These are phyloP conservation scores for Petrocephalus zakoni DNA, from an alignment of 2,113 vertebrate species.

Conservation along the genomic window DNA sequence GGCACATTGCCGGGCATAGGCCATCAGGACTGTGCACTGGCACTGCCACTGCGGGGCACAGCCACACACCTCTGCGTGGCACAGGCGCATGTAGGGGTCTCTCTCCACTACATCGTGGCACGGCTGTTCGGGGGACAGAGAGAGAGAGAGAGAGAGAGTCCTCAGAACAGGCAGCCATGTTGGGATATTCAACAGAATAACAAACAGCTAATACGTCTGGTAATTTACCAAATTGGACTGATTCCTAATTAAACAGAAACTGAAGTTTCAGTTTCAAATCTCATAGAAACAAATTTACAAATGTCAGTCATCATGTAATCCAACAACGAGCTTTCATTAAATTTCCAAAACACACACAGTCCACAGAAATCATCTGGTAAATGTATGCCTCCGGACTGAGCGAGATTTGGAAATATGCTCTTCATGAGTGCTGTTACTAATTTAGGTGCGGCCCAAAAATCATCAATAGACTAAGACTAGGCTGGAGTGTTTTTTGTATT, in stretches of 20 bases:
- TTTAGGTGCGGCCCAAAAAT: background rate
- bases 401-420: background rate
- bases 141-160: too few species aligned
- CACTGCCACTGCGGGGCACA: constrained; percentile 56
- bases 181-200: background rate
- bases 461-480: background rate
- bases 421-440: background rate
- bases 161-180: background rate
- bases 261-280: background rate
- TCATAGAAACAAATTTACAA: background rate
- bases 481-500: background rate
- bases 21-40: constrained; percentile 66
- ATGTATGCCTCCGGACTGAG: background rate
- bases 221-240: background rate
- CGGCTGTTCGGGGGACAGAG: constrained; percentile 42
- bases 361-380: background rate
- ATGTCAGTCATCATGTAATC: background rate
- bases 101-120: constrained; percentile 75
- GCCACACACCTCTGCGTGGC: constrained; percentile 66
- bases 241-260: background rate
- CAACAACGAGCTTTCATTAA: background rate
- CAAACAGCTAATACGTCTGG: background rate
- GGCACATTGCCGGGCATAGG: constrained; percentile 71
- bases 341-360: background rate
- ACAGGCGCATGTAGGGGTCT: constrained; percentile 63